Conservation (phyloP, 2,888 invertebrate genomes). For the Cryptus armator region DNA sequence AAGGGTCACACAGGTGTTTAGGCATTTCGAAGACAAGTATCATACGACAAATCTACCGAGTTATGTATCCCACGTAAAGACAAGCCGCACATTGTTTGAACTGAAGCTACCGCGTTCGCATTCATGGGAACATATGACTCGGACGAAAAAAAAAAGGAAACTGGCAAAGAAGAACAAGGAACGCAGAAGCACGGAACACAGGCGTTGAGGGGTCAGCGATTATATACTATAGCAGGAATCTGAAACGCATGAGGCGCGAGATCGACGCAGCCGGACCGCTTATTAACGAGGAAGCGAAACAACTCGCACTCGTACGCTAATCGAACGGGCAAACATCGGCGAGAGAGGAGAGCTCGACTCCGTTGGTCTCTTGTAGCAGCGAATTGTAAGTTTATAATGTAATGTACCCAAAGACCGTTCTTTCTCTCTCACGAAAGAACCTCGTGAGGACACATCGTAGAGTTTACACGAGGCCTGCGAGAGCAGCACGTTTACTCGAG, state of each 20-base stretch:
- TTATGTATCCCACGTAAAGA: conserved; percentile 48
- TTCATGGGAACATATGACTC: conserved; percentile 58
- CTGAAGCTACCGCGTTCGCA: conserved; percentile 8
- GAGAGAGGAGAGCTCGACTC: not conserved
- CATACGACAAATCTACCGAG: not conserved
- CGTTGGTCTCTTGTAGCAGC: not conserved
- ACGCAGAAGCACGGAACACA: conserved; percentile 9
- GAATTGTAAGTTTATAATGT: conserved; percentile 2
- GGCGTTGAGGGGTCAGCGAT: conserved; percentile 25
- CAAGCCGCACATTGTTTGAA: conserved; percentile 57
- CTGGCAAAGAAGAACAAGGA: conserved; percentile 17
- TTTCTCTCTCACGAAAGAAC: not conserved
- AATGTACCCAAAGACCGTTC: not conserved
- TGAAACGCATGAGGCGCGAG: conserved; percentile 47
- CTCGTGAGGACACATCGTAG: conserved; percentile 1
- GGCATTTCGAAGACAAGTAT: not conserved
- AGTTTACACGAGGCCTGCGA: not conserved
- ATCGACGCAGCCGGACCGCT: conserved; percentile 71
- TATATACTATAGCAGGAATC: conserved; percentile 34
- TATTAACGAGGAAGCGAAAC: conserved; percentile 85
- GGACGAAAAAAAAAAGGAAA: conserved; percentile 7
- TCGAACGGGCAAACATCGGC: conserved; percentile 80
- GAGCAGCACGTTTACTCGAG: not conserved
- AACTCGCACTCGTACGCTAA: conserved; percentile 84
- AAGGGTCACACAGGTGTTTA: not conserved